Evolutionary conservation across 2,113 vertebrate species (phyloP), one percentile per base, ranked within the genome.

Genomic region (Otis tarda): DNA sequence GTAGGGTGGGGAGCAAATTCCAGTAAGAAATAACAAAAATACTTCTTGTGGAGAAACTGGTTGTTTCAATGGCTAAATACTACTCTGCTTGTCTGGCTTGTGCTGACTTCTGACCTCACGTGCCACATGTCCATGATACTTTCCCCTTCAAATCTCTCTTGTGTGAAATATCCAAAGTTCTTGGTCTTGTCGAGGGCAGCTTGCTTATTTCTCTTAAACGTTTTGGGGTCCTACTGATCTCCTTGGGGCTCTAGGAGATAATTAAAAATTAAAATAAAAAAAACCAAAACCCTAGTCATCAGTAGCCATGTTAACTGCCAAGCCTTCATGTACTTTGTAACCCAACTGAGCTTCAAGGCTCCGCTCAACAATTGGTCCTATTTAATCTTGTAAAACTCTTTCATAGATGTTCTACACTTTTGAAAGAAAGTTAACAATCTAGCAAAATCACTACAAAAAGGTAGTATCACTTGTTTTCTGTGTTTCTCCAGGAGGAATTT

Each of bases 21-120:
- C 95, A 57, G 69, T 75, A 95, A 94, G 56, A 93, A 89, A 69
- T 64, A 91, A 75, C 33, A 93, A 90, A 95, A 87, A 95, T 93
- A 77, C 8, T 76, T 79, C 41, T 82, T 76, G 28, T 13, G 13
- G 30, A 12, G 69, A 89, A 95, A 76, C 13, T 71, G 24, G 2
- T 65, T 71, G 16, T 63, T 82, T 94, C 59, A 70, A 49, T 41
- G 43, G 27, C 56, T 81, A 56, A 83, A 78, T 52, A 12, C 24
- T 23, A 50, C 52, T 22, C 2, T 68, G 28, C 23, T 68, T 71
- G 10, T 37, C 22, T 63, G 23, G 12, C 30, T 67, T 77, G 12
- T 65, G 31, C 41, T 73, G 19, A n/a, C 25, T 83, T 86, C 31
- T 90, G 24, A 55, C 6, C 8, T 78, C 30, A 0, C 9, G 39